Evolutionary conservation across 2,888 invertebrate genomes (phyloP), one percentile per base, ranked within the genome.

Genomic region (Buathra laborator): DNA sequence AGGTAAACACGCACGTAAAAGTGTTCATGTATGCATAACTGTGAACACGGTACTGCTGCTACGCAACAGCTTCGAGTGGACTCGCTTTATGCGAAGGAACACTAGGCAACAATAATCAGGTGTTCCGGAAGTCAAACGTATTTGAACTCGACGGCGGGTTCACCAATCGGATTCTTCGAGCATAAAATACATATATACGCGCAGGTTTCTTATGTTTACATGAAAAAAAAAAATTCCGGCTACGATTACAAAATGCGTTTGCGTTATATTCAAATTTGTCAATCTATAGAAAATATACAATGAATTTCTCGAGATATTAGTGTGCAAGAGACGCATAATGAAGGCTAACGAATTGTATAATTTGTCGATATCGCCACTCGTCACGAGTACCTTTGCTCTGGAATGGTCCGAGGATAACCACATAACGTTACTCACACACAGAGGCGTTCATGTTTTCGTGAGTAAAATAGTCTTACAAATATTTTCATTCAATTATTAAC

Each of bases 341-440:
- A 85, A 89, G 16, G 85, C 87, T 37, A 88, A 86, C 77, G 92
- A 92, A 79, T 83, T 92, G 77, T 91, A 86, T 74, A 90, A 74
- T 59, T 19, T 90, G 4, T 74, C 89, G 19, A 81, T 92, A 32
- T 87, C 87, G 51, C 90, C 93, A 4, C 85, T 92, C 16, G 90
- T 93, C 2, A 85, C 87, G n/a, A 81, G 83, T 9, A 85, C 87
- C 3, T 94, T 94, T 86, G 86, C 91, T 3, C 75, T 88, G n/a
- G 86, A 93, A 83, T 94, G 94, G 94, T 94, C 94, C 0, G 86
- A 90, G 32, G 94, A 94, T 83, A 91, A 94, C 87, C 90, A 92
- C 46, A 88, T 94, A 48, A 93, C 94, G 0, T 66, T 94, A 32
- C 84, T 94, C 71, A 94, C 94, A 0, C 90, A 92, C 10, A 90